Base-by-base conservation (phyloP, 2,888 invertebrate genomes). In the Rhodophaea formosa region DNA sequence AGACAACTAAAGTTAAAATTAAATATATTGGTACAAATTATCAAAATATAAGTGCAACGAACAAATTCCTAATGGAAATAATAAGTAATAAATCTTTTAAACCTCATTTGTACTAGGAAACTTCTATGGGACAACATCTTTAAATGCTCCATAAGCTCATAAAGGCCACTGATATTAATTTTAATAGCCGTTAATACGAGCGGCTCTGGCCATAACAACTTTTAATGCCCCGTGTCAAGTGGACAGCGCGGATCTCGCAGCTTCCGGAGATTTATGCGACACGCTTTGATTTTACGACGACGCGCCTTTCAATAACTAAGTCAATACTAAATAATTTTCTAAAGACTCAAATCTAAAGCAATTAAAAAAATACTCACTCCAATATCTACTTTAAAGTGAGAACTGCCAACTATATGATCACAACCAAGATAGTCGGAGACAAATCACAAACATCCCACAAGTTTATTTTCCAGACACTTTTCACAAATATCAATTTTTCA, bases 401-500 rank as follows among this genome's bases (percentile, higher is more conserved):
- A 76, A 74, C 76, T 69, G 77, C 74, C 69, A 70, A 70, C 69
- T 71, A 68, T 68, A 66, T 59, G 62, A 60, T 72, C 83, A 82
- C 84, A 80, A 80, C 70, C 70, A 72, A 75, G 62, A 66, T 62
- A 70, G 67, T 78, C 73, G 74, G 65, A 74, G 72, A 74, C 66
- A 76, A 79, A 79, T 77, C 88, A 89, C 89, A 81, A 87, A 82
- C 86, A 87, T 85, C 82, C 84, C 90, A 89, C 89, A 81, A 84
- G 72, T 80, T 78, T 70, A 70, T 73, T 75, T 66, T 64, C 68
- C 65, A 66, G 56, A 67, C 74, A 77, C 77, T 74, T 73, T 73
- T 72, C 79, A 73, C 72, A 66, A 60, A 59, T 59, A 64, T 59
- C 42, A 56, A 62, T 59, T 58, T 57, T 56, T 58, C 23, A 52